Conservation (phyloP, 2,888 invertebrate genomes). For the Nemotelus pantherinus region DNA sequence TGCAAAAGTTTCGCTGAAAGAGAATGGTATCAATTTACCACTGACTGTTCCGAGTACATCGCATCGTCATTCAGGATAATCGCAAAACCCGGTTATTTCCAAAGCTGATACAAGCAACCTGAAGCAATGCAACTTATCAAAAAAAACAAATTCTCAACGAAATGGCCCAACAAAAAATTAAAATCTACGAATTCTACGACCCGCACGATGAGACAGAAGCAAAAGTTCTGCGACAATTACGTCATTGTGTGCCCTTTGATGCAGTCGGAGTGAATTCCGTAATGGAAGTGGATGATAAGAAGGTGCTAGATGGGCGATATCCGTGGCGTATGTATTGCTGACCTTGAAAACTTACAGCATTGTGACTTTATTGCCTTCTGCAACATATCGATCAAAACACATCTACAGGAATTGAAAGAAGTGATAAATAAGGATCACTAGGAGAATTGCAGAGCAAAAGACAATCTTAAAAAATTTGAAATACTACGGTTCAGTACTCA, state of each 20-base stretch:
- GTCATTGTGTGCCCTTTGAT: conserved; percentile 95
- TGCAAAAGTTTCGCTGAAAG: conserved; percentile 91
- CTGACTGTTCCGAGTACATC: conserved; percentile 94
- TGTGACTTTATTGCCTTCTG: conserved; percentile 98
- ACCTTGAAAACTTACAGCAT: conserved; percentile 98
- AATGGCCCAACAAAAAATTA: conserved; percentile 96
- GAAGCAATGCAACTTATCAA: conserved; percentile 97
- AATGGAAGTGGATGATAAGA: conserved; percentile 88
- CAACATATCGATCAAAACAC: conserved; percentile 96
- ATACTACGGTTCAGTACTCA: conserved; percentile 89
- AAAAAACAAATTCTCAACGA: conserved; percentile 92
- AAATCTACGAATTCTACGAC: conserved; percentile 98
- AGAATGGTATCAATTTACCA: conserved; percentile 96
- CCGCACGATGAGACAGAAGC: conserved; percentile 81
- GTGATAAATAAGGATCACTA: conserved; percentile 99
- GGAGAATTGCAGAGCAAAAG: conserved; percentile 95
- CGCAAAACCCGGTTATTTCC: conserved; percentile 96
- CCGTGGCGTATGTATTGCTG: conserved; percentile 94
- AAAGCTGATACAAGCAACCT: conserved; percentile 98
- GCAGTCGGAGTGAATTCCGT: conserved; percentile 98
- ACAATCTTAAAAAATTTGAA: conserved; percentile 87
- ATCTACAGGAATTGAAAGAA: conserved; percentile 96
- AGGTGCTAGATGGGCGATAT: conserved; percentile 91
- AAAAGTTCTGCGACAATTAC: conserved; percentile 82
- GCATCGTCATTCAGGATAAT: conserved; percentile 88